Evolutionary conservation across 2,888 invertebrate genomes (phyloP).

Genomic region (Ophion ventricosus): DNA sequence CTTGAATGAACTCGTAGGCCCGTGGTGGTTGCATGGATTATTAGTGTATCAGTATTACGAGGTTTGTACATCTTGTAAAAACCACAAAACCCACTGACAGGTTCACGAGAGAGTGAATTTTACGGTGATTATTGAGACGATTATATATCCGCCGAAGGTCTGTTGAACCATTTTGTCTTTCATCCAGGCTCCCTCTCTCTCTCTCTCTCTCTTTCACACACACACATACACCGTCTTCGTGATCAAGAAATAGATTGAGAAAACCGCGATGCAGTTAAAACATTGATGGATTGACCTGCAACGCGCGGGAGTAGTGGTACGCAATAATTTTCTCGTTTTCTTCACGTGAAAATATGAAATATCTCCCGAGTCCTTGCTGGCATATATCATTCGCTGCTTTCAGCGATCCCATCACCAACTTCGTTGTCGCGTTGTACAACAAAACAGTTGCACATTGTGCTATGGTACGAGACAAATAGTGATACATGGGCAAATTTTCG

Average conservation of each 20-base stretch:
- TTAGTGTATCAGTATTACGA: conserved; percentile 59
- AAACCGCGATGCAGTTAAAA: conserved; percentile 73
- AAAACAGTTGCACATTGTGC: conserved; percentile 18
- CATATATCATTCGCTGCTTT: conserved; percentile 21
- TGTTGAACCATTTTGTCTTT: conserved; percentile 67
- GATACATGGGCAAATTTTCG: conserved; percentile 37
- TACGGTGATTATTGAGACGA: conserved; percentile 77
- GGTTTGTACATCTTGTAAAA: conserved; percentile 64
- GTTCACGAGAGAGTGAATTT: conserved; percentile 71
- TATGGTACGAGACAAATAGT: conserved; percentile 29
- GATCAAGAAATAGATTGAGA: conserved; percentile 74
- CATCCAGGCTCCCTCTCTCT: conserved; percentile 18
- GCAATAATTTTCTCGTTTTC: conserved; percentile 34
- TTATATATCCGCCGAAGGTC: conserved; percentile 71
- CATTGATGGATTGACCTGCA: conserved; percentile 42
- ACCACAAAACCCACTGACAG: conserved; percentile 76
- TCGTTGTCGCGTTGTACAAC: neutral
- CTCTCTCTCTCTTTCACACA: neutral
- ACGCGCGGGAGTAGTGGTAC: conserved; percentile 19
- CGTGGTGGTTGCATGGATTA: conserved; percentile 56
- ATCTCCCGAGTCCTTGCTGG: conserved; percentile 38
- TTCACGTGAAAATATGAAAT: conserved; percentile 34
- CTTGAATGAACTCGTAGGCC: conserved; percentile 75
- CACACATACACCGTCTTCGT: conserved; percentile 2
- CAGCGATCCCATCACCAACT: conserved; percentile 7